Evolutionary conservation across 2,888 invertebrate genomes (phyloP), one percentile per base, ranked within the genome.

Genomic region (Tipula unca): DNA sequence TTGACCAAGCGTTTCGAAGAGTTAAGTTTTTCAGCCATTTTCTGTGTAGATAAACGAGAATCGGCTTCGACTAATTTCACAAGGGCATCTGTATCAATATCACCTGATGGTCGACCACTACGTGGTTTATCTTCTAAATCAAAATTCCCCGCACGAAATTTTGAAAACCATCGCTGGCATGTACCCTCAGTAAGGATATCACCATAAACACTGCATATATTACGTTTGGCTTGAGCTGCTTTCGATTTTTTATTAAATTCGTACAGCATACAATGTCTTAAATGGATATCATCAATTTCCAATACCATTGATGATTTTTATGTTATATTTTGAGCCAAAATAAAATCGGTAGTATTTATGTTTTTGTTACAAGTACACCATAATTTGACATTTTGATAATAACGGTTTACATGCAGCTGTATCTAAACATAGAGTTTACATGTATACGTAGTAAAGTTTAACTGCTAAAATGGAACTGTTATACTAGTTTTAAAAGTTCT

Each of bases 101-200:
- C 69, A 0, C 25, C 69, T 3, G 35, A 35, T 29, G 83, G 83
- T n/a, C 83, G 83, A 83, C 83, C 83, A 83, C 32, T 35, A 32
- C 83, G 29, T 17, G 29, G 83, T 83, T 35, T 35, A 83, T 83
- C 32, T 10, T 32, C 83, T 32, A 87, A 82, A 87, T 87, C 86
- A 87, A 88, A 87, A 87, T 87, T 87, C 84, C 86, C 87, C 25
- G 87, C 87, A 86, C 87, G 87, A 87, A 88, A 88, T 88, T 87
- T 87, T 86, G 86, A 86, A 86, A 88, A 88, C 87, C 87, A 87
- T 85, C 87, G 87, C 84, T 87, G 87, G 32, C 83, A 83, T 69
- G 69, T 69, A 69, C 25, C 25, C 25, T 69, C 69, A 1, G 20
- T 20, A 25, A 69, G 10, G 3, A 69, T 69, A 10, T 83, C 83